These are phyloP conservation scores for Lytechinus variegatus DNA, from an alignment of 35 echinoderm and acorn worm genomes.

Conservation along the genomic window DNA sequence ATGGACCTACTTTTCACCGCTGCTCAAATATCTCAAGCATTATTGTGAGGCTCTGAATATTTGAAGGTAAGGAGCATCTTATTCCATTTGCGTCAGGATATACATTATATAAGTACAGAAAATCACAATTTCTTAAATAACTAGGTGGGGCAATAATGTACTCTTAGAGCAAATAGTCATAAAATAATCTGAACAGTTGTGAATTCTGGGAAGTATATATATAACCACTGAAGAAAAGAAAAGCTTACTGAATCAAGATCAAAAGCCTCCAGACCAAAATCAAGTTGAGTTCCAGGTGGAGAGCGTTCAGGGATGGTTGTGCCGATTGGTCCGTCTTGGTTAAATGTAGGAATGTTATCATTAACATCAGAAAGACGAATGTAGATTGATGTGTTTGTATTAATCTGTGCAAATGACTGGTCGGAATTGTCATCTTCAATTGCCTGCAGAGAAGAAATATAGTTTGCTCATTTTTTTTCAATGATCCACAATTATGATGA, in stretches of 20 bases:
- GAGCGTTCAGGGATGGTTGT: not conserved
- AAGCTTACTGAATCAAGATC: slow-evolving; percentile 47
- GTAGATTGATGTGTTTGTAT: not conserved
- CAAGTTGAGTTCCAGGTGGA: not conserved
- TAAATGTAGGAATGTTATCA: slow-evolving; percentile 2
- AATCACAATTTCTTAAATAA: too few species aligned
- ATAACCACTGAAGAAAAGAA: not conserved
- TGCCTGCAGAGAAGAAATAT: not conserved
- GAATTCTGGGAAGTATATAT: too few species aligned
- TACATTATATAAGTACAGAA: too few species aligned
- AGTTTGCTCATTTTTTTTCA: not conserved
- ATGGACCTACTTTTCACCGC: too few species aligned
- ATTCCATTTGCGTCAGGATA: too few species aligned
- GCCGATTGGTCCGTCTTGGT: not conserved
- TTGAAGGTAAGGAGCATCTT: too few species aligned
- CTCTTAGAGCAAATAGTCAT: too few species aligned
- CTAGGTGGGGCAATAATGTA: too few species aligned
- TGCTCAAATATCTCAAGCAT: too few species aligned
- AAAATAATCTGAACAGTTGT: too few species aligned
- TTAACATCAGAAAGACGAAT: not conserved
- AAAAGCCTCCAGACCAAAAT: not conserved
- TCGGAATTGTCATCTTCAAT: not conserved
- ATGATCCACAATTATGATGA: not conserved
- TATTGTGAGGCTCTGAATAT: too few species aligned
- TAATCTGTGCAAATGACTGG: not conserved